Evolutionary conservation across 2,113 vertebrate genomes (phyloP).

Genomic region (Phalacrocorax aristotelis): DNA sequence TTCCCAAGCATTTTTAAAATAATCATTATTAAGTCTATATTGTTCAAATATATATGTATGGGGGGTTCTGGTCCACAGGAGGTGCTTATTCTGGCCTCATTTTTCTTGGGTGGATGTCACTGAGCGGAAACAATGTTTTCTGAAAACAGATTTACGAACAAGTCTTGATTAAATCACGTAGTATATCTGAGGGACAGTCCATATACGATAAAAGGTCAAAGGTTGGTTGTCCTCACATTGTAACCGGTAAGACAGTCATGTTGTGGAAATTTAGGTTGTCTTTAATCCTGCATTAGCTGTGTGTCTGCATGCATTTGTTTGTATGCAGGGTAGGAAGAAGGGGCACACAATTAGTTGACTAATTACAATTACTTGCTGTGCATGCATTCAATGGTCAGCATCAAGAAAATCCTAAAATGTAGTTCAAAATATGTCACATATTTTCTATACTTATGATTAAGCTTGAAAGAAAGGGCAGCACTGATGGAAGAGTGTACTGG

Average conservation of each 20-base stretch:
- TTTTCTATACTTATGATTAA: neutral
- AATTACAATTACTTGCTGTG: neutral
- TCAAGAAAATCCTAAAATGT: neutral
- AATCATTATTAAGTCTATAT: neutral
- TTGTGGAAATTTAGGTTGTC: neutral
- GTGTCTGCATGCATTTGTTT: neutral
- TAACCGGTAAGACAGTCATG: neutral
- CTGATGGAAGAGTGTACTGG: neutral
- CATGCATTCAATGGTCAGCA: neutral
- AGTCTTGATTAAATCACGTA: neutral
- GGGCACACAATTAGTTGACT: neutral
- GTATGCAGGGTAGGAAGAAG: neutral
- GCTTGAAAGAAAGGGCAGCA: neutral
- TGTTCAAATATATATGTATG: neutral
- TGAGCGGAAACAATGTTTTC: neutral
- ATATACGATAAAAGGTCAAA: neutral
- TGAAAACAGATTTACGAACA: neutral
- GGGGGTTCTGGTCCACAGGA: neutral
- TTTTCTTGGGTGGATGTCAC: neutral
- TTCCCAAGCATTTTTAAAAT: neutral
- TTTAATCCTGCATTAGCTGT: neutral
- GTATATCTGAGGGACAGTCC: neutral
- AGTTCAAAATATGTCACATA: neutral
- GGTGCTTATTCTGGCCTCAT: neutral
- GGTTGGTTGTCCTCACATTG: neutral